Evolutionary conservation across 35 echinoderm and acorn worm species (phyloP), one percentile per base, ranked within the genome.

Genomic region (Heliocidaris erythrogramma): DNA sequence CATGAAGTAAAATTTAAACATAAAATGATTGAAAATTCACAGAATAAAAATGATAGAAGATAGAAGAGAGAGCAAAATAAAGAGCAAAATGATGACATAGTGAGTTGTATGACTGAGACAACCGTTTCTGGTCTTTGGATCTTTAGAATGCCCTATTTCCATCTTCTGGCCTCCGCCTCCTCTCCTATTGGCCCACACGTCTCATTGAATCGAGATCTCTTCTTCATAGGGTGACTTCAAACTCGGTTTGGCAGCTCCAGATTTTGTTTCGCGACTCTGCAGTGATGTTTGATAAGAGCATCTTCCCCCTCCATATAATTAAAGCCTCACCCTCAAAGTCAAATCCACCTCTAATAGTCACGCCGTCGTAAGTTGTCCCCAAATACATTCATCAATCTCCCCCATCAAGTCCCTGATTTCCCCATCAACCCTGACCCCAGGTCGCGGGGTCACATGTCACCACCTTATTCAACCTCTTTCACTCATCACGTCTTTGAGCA

Each of bases 361-460:
- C 49, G 48, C 91, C 91, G 91, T 92, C 91, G 47, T 30, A 48
- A 48, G 29, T 30, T 16, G 91, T 49, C 91, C 91, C 49, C 48
- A 30, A 92, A 92, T 92, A 92, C 91, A 92, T 92, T 92, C 91
- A 92, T 92, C 91, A 92, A 92, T 92, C 48, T 30, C 29, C 49
- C 49, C 91, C 91, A 92, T 92, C 91, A 92, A 92, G 91, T 92
- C 49, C 91, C 91, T 92, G 91, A 92, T 92, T 92, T 92, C 91
- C 91, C 91, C 91, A 92, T 92, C 91, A 92, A 92, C 91, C 91
- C 91, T 92, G 91, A 92, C 91, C 91, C 49, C 91, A 30, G 91
- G 91, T 92, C 91, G 48, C 91, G 49, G 91, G 91, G 91, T 92
- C 91, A 92, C 50, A 30, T 92, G 91, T 92, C 91, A 92, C 91